phyloP scores from a whole-genome alignment of 2,113 vertebrate species.

The sheep (Ovis aries) region DNA sequence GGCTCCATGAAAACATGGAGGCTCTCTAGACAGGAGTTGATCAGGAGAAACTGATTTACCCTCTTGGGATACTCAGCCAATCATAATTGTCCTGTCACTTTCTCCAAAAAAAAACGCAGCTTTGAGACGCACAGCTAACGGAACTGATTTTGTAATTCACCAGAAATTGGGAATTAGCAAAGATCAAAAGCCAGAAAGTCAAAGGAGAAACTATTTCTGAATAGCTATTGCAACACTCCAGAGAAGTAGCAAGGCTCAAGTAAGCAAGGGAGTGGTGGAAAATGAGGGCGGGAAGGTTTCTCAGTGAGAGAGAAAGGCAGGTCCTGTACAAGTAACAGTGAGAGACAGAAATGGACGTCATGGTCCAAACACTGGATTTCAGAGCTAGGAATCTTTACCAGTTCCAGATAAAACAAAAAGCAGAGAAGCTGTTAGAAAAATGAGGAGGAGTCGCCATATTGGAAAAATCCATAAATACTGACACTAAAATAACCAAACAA shows the following conservation, averaged over 20 bases:
- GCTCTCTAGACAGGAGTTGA: not conserved
- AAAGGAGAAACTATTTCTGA: not conserved
- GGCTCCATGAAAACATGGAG: not conserved
- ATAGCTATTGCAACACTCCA: not conserved
- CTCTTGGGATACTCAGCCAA: not conserved
- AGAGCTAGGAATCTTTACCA: not conserved
- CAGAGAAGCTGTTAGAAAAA: not conserved
- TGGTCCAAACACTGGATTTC: not conserved
- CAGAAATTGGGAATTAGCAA: not conserved
- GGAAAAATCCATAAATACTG: not conserved
- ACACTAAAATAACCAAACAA: not conserved
- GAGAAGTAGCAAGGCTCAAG: not conserved
- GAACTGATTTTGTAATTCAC: not conserved
- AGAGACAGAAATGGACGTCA: not conserved
- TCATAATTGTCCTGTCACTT: not conserved
- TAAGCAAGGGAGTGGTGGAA: not conserved
- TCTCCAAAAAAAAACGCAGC: not conserved
- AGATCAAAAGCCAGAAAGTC: not conserved
- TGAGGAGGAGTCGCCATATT: not conserved
- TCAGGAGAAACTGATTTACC: not conserved
- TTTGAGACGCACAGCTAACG: not conserved
- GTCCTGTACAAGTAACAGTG: not conserved
- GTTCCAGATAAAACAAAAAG: not conserved
- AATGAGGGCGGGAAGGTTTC: not conserved
- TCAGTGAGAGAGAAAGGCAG: not conserved